phyloP scores from a whole-genome alignment of 2,888 invertebrate genomes.

The Drosophila austrosaltans region DNA sequence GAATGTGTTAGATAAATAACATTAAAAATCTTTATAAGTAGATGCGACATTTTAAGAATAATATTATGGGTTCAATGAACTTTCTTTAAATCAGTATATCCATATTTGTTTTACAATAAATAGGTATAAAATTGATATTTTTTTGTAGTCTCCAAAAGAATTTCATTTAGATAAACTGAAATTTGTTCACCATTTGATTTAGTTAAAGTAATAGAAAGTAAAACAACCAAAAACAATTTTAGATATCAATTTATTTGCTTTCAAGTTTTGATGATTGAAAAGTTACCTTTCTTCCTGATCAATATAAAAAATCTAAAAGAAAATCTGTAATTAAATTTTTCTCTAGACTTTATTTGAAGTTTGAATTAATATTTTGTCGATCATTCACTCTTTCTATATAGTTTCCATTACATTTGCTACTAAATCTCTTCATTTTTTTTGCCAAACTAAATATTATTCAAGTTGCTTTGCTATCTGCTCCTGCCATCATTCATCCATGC shows the following conservation, averaged over 20 bases:
- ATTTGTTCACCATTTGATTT: too few relatives aligned
- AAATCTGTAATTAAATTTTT: too few relatives aligned
- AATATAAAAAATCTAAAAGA: too few relatives aligned
- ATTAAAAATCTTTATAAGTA: slow-evolving; percentile 21
- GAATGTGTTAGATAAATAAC: slow-evolving; percentile 34
- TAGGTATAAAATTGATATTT: not conserved
- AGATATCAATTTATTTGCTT: too few relatives aligned
- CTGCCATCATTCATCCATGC: not conserved
- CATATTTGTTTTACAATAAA: slow-evolving; percentile 9
- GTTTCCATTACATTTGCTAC: too few relatives aligned
- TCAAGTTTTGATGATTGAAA: too few relatives aligned
- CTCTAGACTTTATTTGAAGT: too few relatives aligned
- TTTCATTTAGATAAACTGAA: not conserved
- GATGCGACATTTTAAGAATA: slow-evolving; percentile 12
- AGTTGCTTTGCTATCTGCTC: not conserved
- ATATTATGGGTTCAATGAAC: slow-evolving; percentile 30
- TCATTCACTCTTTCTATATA: too few relatives aligned
- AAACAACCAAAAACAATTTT: too few relatives aligned
- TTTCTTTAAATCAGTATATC: not conserved
- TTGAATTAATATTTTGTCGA: too few relatives aligned
- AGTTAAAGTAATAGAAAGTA: too few relatives aligned
- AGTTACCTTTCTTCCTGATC: too few relatives aligned
- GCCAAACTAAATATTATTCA: not conserved
- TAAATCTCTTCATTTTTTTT: not conserved
- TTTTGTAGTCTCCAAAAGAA: not conserved